Conservation (phyloP, 2,113 vertebrate genomes). For the Gracilinanus agilis region DNA sequence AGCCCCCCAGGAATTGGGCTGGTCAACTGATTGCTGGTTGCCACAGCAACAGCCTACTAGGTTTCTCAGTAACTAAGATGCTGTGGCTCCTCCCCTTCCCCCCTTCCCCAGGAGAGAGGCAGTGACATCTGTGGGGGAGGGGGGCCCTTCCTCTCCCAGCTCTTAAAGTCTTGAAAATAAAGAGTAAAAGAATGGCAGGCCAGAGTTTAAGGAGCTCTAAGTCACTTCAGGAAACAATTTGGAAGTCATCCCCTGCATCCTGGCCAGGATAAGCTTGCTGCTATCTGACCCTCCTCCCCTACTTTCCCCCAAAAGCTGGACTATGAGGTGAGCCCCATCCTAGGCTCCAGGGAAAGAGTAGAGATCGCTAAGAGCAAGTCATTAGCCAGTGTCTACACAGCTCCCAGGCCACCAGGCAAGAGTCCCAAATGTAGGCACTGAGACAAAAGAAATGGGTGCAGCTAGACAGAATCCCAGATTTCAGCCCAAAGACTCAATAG, state of each 20-base stretch:
- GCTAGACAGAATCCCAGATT: not conserved
- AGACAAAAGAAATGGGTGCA: not conserved
- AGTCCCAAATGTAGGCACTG: not conserved
- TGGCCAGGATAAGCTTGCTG: not conserved
- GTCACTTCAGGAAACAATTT: not conserved
- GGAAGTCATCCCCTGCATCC: not conserved
- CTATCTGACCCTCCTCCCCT: not conserved
- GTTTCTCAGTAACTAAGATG: constrained; percentile 69
- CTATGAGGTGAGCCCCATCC: not conserved
- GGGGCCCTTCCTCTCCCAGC: constrained; percentile 31
- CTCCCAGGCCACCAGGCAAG: not conserved
- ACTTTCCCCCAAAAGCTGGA: not conserved
- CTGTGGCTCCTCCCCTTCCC: constrained; percentile 50
- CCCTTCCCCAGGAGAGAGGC: constrained; percentile 51
- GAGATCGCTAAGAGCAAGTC: not conserved
- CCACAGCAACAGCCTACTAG: constrained; percentile 67
- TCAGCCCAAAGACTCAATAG: not conserved
- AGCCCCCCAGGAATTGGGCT: constrained; percentile 54
- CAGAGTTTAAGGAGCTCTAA: too few species aligned
- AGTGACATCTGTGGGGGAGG: constrained; percentile 72
- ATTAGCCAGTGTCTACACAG: not conserved
- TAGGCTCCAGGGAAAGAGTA: not conserved
- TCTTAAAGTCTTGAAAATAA: constrained; percentile 25
- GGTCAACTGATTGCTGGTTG: constrained; percentile 70
- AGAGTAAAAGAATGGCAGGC: constrained; percentile 56